Evolutionary conservation across 1,140 invertebrate genomes (phyloP).

Genomic region (Nautilus pompilius): DNA sequence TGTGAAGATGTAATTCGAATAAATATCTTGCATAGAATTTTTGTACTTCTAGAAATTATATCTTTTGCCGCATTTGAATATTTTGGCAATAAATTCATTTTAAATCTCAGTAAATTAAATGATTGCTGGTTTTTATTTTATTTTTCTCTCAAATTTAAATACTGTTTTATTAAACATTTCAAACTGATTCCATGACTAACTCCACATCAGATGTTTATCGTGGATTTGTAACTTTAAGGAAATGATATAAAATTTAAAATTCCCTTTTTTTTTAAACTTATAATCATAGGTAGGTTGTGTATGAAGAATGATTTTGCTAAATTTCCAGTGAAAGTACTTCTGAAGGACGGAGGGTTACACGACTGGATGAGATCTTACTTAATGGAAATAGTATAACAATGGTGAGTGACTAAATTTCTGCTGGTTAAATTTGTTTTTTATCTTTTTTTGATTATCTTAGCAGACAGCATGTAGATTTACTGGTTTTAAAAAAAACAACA

Average conservation of each 20-base stretch:
- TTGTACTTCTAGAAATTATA: not conserved
- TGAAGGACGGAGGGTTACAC: slow-evolving; percentile 93
- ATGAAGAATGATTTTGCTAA: no score
- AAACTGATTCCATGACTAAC: not conserved
- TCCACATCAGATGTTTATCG: not conserved
- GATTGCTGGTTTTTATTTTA: no score
- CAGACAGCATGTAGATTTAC: not conserved
- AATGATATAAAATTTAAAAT: not conserved
- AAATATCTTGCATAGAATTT: not conserved
- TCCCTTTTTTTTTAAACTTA: not conserved
- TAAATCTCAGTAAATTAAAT: no score
- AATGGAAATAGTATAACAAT: slow-evolving; percentile 99
- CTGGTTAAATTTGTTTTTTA: not conserved
- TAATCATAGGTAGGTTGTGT: no score
- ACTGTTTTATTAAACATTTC: not conserved
- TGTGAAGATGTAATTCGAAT: not conserved
- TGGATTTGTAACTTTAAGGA: not conserved
- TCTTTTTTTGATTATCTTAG: not conserved
- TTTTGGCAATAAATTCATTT: no score
- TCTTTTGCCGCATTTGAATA: no score
- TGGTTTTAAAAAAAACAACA: not conserved
- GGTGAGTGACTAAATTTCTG: slow-evolving; percentile 62
- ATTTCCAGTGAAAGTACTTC: slow-evolving; percentile 78
- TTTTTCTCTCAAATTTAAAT: not conserved
- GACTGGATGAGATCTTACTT: slow-evolving; percentile 94